These are phyloP conservation scores for Acropternis orthonyx DNA, from an alignment of 2,797 vertebrate genomes.

Conservation along the genomic window DNA sequence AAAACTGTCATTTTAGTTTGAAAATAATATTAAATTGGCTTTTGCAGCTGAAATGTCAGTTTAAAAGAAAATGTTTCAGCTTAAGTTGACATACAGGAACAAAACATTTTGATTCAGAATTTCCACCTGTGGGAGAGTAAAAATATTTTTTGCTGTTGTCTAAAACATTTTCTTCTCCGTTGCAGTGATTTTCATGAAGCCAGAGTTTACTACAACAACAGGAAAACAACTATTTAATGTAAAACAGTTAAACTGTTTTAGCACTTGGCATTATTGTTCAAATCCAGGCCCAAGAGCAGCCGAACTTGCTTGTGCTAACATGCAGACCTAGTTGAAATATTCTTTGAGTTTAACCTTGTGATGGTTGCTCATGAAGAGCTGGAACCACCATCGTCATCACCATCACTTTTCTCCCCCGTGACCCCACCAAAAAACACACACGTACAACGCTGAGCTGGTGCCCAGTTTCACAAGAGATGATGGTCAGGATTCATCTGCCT, in stretches of 20 bases:
- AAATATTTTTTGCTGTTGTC: not conserved
- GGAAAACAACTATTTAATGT: not conserved
- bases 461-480: not conserved
- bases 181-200: not conserved
- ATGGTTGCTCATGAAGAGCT: not conserved
- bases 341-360: not conserved
- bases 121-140: not conserved
- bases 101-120: slow-evolving; percentile 32
- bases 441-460: not conserved
- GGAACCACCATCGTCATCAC: not conserved
- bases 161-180: not conserved
- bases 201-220: not conserved
- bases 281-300: not conserved
- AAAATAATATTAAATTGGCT: slow-evolving; percentile 24
- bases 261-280: not conserved
- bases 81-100: not conserved
- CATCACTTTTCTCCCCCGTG: not conserved
- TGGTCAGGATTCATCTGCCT: not conserved
- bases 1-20: slow-evolving; percentile 14
- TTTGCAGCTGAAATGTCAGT: slow-evolving; percentile 40
- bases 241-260: not conserved
- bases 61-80: slow-evolving; percentile 28
- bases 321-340: not conserved
- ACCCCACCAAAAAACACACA: not conserved
- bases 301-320: not conserved